Conservation (phyloP, 2,113 vertebrate genomes). For the Ictalurus punctatus region DNA sequence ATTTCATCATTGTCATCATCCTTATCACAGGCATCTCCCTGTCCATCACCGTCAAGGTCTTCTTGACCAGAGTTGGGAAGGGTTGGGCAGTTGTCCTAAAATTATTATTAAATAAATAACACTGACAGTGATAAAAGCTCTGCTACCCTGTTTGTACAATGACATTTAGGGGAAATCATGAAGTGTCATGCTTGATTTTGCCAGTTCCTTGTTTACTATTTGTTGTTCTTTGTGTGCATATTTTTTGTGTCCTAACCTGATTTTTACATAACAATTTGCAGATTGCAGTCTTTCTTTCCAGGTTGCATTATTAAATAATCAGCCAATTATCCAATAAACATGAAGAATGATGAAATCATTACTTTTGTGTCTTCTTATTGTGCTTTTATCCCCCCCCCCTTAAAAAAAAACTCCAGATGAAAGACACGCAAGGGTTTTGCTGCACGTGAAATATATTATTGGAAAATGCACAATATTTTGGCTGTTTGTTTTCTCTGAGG, state of each 20-base stretch:
- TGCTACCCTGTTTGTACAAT: background rate
- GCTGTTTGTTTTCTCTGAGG: background rate
- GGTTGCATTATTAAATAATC: slow-evolving; percentile 44
- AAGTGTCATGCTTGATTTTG: background rate
- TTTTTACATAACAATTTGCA: slow-evolving; percentile 43
- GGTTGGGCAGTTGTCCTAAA: slow-evolving; percentile 91
- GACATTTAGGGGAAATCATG: background rate
- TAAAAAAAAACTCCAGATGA: slow-evolving; percentile 16
- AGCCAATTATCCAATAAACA: slow-evolving; percentile 48
- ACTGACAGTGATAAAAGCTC: background rate
- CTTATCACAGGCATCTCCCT: slow-evolving; percentile 90
- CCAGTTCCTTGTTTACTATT: slow-evolving; percentile 13
- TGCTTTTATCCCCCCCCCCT: slow-evolving; percentile 3
- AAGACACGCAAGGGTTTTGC: slow-evolving; percentile 28
- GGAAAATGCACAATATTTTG: slow-evolving; percentile 17
- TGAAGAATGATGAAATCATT: slow-evolving; percentile 43
- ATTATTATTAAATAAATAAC: background rate
- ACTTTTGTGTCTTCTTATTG: slow-evolving; percentile 26
- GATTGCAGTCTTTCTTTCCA: slow-evolving; percentile 47
- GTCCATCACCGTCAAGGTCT: slow-evolving; percentile 88
- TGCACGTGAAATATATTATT: slow-evolving; percentile 39
- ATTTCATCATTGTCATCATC: slow-evolving; percentile 95
- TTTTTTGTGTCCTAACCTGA: slow-evolving; percentile 9
- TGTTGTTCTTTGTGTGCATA: slow-evolving; percentile 8
- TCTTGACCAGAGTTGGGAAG: slow-evolving; percentile 97